Percentiles rank a stretch among this genome's conserved stretches.
Conservation (phyloP, 53 echinoderm and acorn worm species). For the Echinometra lucunter region DNA sequence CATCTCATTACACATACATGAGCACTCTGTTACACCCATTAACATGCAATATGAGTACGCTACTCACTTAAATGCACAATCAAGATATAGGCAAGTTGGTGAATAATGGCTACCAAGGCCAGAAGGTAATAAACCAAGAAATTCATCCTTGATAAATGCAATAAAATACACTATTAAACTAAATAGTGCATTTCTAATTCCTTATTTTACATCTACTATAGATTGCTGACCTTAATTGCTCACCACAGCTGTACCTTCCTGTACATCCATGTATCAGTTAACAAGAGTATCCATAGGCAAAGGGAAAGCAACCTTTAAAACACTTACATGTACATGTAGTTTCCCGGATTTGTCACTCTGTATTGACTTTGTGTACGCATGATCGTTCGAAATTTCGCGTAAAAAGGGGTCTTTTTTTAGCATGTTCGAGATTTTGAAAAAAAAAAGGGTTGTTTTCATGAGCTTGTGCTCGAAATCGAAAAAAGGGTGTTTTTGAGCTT, state of each 20-base stretch:
- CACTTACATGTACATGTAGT: too few species aligned
- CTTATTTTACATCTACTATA: slow-evolving; percentile 15
- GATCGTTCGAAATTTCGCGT: too few species aligned
- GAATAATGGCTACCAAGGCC: slow-evolving; percentile 14
- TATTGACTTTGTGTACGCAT: too few species aligned
- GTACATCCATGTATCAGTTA: neutral
- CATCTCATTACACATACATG: slow-evolving; percentile 20
- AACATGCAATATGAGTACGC: slow-evolving; percentile 14
- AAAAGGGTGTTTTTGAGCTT: too few species aligned
- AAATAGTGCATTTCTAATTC: neutral
- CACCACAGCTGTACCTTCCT: neutral
- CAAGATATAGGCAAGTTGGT: slow-evolving; percentile 15
- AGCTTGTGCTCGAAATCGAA: too few species aligned
- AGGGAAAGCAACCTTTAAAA: too few species aligned
- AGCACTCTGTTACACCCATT: slow-evolving; percentile 9
- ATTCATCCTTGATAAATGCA: neutral
- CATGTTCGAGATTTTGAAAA: too few species aligned
- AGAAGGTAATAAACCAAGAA: neutral
- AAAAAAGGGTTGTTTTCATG: too few species aligned
- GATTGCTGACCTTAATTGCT: neutral
- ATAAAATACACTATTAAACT: neutral
- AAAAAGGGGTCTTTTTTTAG: too few species aligned
- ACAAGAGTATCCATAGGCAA: neutral
- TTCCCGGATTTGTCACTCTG: too few species aligned
- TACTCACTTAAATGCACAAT: slow-evolving; percentile 16